These are phyloP conservation scores for Limnodromus scolopaceus DNA, from an alignment of 2,797 vertebrate species.

Conservation along the genomic window DNA sequence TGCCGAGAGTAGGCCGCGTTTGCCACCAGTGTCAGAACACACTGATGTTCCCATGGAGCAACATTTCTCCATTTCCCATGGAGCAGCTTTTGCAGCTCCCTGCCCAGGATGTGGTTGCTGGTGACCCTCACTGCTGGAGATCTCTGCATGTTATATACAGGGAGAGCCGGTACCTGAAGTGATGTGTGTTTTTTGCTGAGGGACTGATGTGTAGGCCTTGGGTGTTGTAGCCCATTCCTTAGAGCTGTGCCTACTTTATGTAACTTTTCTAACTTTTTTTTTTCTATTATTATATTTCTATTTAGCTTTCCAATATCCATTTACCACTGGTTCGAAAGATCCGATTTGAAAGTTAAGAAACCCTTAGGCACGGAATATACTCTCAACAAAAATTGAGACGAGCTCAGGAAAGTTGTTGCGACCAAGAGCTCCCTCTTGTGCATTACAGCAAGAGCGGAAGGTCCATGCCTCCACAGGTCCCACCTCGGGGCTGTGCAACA, in stretches of 20 bases:
- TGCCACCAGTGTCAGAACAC: fast-evolving
- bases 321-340: neutral
- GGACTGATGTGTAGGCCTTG: neutral
- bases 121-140: neutral
- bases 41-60: fast-evolving
- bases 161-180: neutral
- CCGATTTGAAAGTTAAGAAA: neutral
- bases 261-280: neutral
- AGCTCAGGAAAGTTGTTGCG: neutral
- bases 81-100: neutral
- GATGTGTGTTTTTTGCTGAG: neutral
- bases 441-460: neutral
- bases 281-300: neutral
- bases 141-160: fast-evolving
- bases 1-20: neutral
- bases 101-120: neutral
- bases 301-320: neutral
- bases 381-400: neutral
- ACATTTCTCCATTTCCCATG: neutral
- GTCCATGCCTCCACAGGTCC: fast-evolving
- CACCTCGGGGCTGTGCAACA: fast-evolving
- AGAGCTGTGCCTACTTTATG: neutral
- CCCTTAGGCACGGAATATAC: fast-evolving
- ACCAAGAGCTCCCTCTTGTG: constrained; percentile 60
- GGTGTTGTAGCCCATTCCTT: neutral